Evolutionary conservation across 2,797 vertebrate genomes (phyloP), one percentile per base, ranked within the genome.

Genomic region (Tapirus indicus): DNA sequence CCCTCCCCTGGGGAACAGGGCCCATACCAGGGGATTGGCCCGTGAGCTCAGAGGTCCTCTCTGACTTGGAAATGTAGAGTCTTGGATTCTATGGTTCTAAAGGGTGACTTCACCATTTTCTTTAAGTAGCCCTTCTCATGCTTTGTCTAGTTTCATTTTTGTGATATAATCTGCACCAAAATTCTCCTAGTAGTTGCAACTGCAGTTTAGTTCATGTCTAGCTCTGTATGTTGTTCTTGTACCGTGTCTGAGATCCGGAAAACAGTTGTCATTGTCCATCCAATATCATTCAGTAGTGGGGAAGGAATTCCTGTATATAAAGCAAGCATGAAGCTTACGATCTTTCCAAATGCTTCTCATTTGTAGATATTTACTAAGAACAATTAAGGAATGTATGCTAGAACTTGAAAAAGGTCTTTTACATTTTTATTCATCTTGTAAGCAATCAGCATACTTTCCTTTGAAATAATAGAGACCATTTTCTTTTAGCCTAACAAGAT

Each of bases 401-500:
- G 89, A 60, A 66, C 14, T 38, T 74, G 88, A 64, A 86, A 82
- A 62, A 60, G 0, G 10, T 25, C 82, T 94, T 72, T 87, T 23
- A n/a, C 21, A n/a, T 56, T 85, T 79, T 86, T 69, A 17, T n/a
- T 35, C 74, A 35, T 79, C 69, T 47, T n/a, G 11, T 52, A 79
- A 87, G 71, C 41, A 20, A 87, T 62, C 66, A 75, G 44, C 72
- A 23, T 60, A 17, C 54, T 83, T 69, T 80, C 35, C 47, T 86
- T 86, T 56, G n/a, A 79, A 77, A 79, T 54, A 27, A 6, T n/a
- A 68, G 69, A 64, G 27, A 44, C 60, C 35, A 1, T 32, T 9
- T 66, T 13, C 44, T 94, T 69, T 62, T 41, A 60, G 54, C 75
- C 87, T 93, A 92, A 94, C 25, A 44, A 62, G 27, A 95, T 90